Conservation (phyloP, 2,113 vertebrate genomes). For the Scartelaos histophorus region DNA sequence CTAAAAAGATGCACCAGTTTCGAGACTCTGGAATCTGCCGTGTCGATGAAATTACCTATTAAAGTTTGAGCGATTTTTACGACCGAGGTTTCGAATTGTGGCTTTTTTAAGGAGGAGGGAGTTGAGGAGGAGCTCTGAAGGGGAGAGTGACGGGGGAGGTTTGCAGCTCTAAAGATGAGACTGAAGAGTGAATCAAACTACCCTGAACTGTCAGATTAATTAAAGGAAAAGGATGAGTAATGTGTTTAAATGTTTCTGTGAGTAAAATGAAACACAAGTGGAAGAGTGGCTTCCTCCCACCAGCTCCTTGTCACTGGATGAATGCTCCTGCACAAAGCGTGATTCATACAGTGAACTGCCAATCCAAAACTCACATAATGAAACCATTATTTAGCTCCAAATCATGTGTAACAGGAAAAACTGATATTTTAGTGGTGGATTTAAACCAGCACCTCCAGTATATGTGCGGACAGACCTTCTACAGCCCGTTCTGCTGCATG, state of each 20-base stretch:
- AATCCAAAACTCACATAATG: neutral
- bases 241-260: neutral
- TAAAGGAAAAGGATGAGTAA: neutral
- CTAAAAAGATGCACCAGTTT: conserved; percentile 20
- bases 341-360: neutral
- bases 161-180: no score
- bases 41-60: conserved; percentile 17
- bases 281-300: neutral
- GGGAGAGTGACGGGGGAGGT: no score
- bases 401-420: neutral
- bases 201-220: neutral
- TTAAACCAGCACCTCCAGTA: neutral
- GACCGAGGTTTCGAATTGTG: neutral
- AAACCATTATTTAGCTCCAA: conserved; percentile 11
- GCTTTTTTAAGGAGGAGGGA: no score
- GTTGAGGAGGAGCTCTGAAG: no score
- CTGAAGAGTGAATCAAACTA: no score
- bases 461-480: neutral
- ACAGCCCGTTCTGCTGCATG: no score
- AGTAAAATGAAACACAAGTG: conserved; percentile 8
- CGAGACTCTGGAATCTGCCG: conserved; percentile 26
- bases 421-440: neutral
- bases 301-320: neutral
- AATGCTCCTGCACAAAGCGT: neutral
- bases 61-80: conserved; percentile 7